phyloP scores from a whole-genome alignment of 2,113 vertebrate species.

The Macrotus californicus region DNA sequence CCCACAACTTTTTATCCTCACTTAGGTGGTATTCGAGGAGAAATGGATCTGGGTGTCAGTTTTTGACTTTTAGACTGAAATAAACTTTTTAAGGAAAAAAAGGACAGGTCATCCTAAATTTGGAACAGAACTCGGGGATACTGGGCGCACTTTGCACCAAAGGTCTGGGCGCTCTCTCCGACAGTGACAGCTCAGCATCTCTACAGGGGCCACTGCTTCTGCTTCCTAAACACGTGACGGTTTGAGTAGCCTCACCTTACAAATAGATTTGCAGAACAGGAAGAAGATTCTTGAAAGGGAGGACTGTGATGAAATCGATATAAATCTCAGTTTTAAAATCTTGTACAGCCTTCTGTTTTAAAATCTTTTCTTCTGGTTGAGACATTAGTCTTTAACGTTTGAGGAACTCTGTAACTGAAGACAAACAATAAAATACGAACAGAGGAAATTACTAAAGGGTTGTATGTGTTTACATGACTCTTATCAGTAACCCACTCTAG shows the following conservation, averaged over 20 bases:
- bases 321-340: slow-evolving; percentile 72
- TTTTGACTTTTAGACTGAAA: slow-evolving; percentile 35
- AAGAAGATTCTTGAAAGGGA: slow-evolving; percentile 72
- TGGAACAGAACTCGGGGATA: background rate
- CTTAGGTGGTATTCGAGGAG: background rate
- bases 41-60: slow-evolving; percentile 6
- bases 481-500: slow-evolving; percentile 56
- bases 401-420: slow-evolving; percentile 73
- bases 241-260: slow-evolving; percentile 71
- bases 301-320: slow-evolving; percentile 69
- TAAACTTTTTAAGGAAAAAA: background rate
- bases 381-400: slow-evolving; percentile 75
- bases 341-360: slow-evolving; percentile 74
- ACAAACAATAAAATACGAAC: slow-evolving; percentile 75
- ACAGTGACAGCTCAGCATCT: background rate
- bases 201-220: background rate
- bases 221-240: slow-evolving; percentile 48
- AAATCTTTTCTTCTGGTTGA: slow-evolving; percentile 75
- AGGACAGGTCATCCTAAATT: background rate
- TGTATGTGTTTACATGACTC: slow-evolving; percentile 56
- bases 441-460: slow-evolving; percentile 70
- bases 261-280: slow-evolving; percentile 70
- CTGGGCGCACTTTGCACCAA: background rate
- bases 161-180: background rate
- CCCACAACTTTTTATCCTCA: slow-evolving; percentile 31